Conservation (phyloP, 2,113 vertebrate species). For the Pantherophis guttatus region DNA sequence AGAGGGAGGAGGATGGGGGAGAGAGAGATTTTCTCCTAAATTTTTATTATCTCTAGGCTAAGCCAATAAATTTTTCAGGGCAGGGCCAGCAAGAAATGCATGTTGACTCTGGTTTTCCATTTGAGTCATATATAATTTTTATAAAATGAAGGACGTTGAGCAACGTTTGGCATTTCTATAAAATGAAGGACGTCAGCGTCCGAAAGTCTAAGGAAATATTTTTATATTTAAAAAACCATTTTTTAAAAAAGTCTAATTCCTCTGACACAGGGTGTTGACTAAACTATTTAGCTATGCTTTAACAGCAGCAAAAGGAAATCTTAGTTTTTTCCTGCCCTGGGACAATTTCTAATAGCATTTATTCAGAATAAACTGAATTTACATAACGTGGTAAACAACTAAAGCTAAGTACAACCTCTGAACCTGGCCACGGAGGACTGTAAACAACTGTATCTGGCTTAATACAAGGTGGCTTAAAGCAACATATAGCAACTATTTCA, state of each 20-base stretch:
- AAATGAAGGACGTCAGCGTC: not conserved
- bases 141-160: not conserved
- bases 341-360: not conserved
- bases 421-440: not conserved
- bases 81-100: not conserved
- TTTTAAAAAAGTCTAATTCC: not conserved
- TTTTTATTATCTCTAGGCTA: not conserved
- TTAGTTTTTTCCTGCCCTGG: not conserved
- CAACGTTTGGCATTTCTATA: not conserved
- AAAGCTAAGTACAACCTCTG: not conserved
- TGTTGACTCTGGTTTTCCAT: not conserved
- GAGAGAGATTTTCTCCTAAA: not conserved
- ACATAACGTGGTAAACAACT: not conserved
- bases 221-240: not conserved
- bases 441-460: not conserved
- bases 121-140: not conserved
- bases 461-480: not conserved
- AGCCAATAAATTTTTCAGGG: not conserved
- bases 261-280: not conserved
- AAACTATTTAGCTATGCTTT: too few relatives aligned
- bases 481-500: not conserved
- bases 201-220: not conserved
- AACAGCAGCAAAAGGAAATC: not conserved
- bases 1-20: too few relatives aligned
- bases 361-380: not conserved